Percentiles rank a stretch among this genome's conserved stretches.
Conservation (phyloP, 2,113 vertebrate genomes). For the Cavia porcellus region DNA sequence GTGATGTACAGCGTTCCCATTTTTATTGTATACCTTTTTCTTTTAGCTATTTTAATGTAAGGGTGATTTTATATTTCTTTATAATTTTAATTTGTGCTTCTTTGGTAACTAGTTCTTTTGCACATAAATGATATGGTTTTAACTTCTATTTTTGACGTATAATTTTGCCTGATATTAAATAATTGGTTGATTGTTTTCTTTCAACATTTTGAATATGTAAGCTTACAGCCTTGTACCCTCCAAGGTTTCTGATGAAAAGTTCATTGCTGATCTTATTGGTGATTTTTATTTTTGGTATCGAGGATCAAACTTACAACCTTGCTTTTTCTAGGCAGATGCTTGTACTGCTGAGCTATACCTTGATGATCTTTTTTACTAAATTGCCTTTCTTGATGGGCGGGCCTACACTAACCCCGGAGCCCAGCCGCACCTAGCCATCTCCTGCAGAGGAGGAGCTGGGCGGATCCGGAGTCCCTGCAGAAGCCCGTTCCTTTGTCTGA, state of each 20-base stretch:
- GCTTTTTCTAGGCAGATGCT: too few species aligned
- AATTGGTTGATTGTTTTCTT: not conserved
- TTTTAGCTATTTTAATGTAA: not conserved
- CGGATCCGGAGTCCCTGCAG: too few species aligned
- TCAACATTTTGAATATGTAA: not conserved
- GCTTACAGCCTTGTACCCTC: not conserved
- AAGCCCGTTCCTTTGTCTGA: too few species aligned
- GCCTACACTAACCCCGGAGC: too few species aligned
- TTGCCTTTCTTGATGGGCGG: not conserved
- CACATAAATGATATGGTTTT: not conserved
- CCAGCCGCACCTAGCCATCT: too few species aligned
- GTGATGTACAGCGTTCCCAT: not conserved
- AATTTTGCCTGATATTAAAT: not conserved
- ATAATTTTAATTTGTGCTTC: not conserved
- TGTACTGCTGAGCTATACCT: too few species aligned
- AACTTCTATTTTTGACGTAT: not conserved
- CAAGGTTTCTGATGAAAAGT: not conserved
- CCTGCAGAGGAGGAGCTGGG: too few species aligned
- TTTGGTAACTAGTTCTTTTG: not conserved
- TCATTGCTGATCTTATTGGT: not conserved
- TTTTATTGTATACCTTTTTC: too few species aligned
- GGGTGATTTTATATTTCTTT: not conserved
- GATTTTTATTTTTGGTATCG: too few species aligned
- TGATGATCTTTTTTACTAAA: not conserved
- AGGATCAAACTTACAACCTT: too few species aligned